These are phyloP conservation scores for Microcebus jonahi DNA, from an alignment of 2,113 vertebrate genomes.

Conservation along the genomic window DNA sequence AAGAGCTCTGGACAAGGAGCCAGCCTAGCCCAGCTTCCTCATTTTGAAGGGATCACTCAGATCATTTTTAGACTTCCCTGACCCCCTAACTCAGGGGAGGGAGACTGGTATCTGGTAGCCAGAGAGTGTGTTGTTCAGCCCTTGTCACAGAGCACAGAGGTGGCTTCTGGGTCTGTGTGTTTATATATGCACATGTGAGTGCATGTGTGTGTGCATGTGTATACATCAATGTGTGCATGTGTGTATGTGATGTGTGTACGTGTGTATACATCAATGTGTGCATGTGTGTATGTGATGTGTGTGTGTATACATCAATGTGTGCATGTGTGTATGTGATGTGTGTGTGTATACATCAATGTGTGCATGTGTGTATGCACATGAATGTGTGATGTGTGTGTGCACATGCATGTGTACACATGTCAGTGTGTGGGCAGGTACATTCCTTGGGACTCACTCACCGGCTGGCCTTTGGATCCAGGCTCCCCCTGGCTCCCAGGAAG, in stretches of 20 bases:
- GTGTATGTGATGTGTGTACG: background rate
- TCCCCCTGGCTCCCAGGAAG: slow-evolving; percentile 92
- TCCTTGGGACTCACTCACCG: slow-evolving; percentile 86
- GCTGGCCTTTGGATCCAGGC: slow-evolving; percentile 93
- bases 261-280: no score
- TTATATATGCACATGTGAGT: no score
- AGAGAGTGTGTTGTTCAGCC: background rate
- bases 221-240: no score
- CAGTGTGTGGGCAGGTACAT: rapidly evolving
- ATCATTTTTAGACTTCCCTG: background rate
- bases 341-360: no score
- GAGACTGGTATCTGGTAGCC: background rate
- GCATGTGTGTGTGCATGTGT: no score
- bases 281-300: background rate
- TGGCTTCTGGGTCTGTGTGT: background rate
- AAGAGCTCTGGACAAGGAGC: background rate
- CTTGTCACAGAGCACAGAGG: background rate
- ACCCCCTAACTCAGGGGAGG: no score
- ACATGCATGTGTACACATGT: rapidly evolving
- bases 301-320: no score
- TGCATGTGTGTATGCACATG: background rate
- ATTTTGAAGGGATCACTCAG: background rate
- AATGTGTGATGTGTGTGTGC: no score
- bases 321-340: background rate
- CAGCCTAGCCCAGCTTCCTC: background rate